Evolutionary conservation across 2,888 invertebrate genomes (phyloP), one percentile per base, ranked within the genome.

Genomic region (Polymixis lichenea): DNA sequence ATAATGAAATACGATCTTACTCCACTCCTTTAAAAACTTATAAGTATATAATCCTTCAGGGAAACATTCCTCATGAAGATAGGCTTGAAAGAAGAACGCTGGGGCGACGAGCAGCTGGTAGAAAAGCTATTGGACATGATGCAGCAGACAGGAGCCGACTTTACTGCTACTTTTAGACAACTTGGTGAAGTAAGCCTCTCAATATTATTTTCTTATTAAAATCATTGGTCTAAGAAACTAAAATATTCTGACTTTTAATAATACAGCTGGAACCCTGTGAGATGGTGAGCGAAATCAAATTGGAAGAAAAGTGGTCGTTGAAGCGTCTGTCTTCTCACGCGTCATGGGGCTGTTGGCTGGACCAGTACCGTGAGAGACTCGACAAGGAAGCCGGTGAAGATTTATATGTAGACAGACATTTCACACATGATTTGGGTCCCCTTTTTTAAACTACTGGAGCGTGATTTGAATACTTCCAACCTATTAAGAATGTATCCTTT

Each of bases 101-200:
- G 95, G 93, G 95, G 95, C 0, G 96, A 97, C 72, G 95, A 96
- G 62, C 94, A 95, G 65, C 85, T 97, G 28, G 92, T 97, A 0
- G 95, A 97, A 73, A 95, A 95, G 61, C 95, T 98, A 13, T 91
- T 97, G 25, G 96, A 97, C 46, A 97, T 97, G 92, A 97, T 98
- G 97, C 96, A 97, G 87, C 96, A 97, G 75, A 97, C 97, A 0
- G 97, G 97, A 32, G 97, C 97, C 15, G 98, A 98, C 90, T 98
- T 97, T 86, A 98, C 97, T 0, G 94, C 96, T 85, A 96, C 97
- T 0, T 97, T 97, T 86, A 92, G 97, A 75, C 97, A 97, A 85
- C 93, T 97, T 25, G 96, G 97, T 72, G 97, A 97, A 90, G 96
- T 97, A 79, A 49, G 19, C 8, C 13, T 49, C 32, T 32, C 22